Conservation (phyloP, 2,888 invertebrate genomes). For the Plebejus anna region DNA sequence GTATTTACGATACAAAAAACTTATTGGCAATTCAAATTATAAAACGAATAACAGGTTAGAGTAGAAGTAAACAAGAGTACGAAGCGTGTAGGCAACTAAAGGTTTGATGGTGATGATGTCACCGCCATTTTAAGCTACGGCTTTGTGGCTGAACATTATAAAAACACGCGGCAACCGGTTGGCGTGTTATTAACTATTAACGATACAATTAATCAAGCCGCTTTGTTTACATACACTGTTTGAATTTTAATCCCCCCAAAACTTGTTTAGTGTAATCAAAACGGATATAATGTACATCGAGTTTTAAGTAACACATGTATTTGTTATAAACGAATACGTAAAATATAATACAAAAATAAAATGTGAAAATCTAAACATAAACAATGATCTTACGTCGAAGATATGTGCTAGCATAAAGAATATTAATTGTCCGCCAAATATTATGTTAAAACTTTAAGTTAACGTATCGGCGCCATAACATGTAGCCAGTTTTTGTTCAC, state of each 20-base stretch:
- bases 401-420: conserved; percentile 10
- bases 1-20: conserved; percentile 39
- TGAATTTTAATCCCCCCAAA: conserved; percentile 22
- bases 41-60: conserved; percentile 47
- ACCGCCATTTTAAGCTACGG: conserved; percentile 41
- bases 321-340: background rate
- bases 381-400: conserved; percentile 6
- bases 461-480: background rate
- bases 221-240: conserved; percentile 28
- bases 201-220: conserved; percentile 40
- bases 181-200: conserved; percentile 41
- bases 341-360: background rate
- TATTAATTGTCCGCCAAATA: background rate
- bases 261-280: conserved; percentile 1
- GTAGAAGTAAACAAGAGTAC: conserved; percentile 45
- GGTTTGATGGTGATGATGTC: conserved; percentile 43
- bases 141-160: conserved; percentile 38
- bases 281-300: background rate
- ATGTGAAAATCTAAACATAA: conserved; percentile 5
- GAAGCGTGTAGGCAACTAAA: conserved; percentile 39
- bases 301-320: background rate
- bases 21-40: conserved; percentile 44
- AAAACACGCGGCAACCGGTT: conserved; percentile 37
- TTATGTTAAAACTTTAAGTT: background rate
- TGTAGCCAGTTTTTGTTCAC: background rate